Percentiles rank a stretch among this genome's conserved stretches.
These are phyloP conservation scores for Eupithecia centaureata DNA, from an alignment of 2,888 invertebrate genomes.

Conservation along the genomic window DNA sequence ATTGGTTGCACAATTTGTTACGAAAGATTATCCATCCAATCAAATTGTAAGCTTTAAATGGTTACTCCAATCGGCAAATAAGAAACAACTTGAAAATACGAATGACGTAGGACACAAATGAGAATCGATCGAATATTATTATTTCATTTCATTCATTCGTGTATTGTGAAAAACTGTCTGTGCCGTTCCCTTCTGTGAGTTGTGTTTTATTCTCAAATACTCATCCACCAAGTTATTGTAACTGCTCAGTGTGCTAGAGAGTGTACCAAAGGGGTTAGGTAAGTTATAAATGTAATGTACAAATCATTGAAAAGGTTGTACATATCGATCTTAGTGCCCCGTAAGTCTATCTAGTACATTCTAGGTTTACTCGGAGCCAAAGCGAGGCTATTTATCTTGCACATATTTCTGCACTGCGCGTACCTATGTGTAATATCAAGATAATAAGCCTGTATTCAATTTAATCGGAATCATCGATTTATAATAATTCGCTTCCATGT, in stretches of 20 bases:
- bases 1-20: not conserved
- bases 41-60: not conserved
- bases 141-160: no score
- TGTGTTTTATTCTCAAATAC: not conserved
- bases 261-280: constrained; percentile 22
- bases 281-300: constrained; percentile 1
- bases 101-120: no score
- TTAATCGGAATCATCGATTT: not conserved
- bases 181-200: no score
- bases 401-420: not conserved
- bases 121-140: no score
- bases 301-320: not conserved
- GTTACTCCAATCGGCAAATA: not conserved
- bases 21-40: not conserved
- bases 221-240: not conserved
- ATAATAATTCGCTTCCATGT: not conserved
- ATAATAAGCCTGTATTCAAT: not conserved
- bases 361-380: not conserved
- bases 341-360: constrained; percentile 19
- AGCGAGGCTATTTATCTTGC: not conserved
- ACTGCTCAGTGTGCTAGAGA: not conserved
- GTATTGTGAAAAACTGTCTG: no score
- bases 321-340: constrained; percentile 42
- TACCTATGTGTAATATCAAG: not conserved
- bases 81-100: no score